Percentiles rank a stretch among this genome's conserved stretches.
Evolutionary conservation across 1,140 invertebrate species (phyloP).

Genomic region (Hesperophylax magnus): DNA sequence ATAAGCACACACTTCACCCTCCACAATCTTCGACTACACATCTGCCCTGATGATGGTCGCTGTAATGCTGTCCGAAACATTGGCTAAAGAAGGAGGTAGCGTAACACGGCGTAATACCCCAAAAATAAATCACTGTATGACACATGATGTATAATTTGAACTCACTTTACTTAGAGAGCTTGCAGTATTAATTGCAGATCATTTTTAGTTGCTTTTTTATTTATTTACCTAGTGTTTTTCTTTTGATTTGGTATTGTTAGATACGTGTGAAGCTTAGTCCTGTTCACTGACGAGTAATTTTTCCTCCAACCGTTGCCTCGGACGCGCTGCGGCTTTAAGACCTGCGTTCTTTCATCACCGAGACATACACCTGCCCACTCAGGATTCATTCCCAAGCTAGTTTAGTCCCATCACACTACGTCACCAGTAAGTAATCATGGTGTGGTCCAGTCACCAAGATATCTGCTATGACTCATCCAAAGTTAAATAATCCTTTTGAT

Average conservation of each 20-base stretch:
- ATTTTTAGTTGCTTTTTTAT: constrained; percentile 14
- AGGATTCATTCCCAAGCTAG: constrained; percentile 57
- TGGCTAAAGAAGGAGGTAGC: no score
- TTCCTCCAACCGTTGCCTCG: constrained; percentile 50
- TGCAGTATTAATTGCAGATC: constrained; percentile 2
- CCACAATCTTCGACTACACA: no score
- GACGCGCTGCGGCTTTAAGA: constrained; percentile 57
- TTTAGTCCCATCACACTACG: constrained; percentile 45
- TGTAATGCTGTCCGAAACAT: no score
- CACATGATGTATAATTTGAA: no score
- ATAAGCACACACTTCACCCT: no score
- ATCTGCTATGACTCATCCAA: no score
- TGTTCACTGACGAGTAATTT: constrained; percentile 52
- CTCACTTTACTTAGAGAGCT: constrained; percentile 1
- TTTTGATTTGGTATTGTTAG: constrained; percentile 35
- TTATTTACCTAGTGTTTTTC: constrained; percentile 12
- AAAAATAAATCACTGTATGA: no score
- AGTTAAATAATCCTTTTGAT: no score
- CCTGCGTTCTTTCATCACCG: constrained; percentile 68
- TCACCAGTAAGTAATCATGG: constrained; percentile 27
- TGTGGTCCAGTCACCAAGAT: background rate
- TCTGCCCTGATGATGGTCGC: no score
- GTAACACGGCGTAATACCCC: no score
- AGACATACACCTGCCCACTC: constrained; percentile 55
- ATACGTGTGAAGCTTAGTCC: constrained; percentile 31